Conservation (phyloP, 2,797 vertebrate genomes). For the Chlorospingus flavigularis region DNA sequence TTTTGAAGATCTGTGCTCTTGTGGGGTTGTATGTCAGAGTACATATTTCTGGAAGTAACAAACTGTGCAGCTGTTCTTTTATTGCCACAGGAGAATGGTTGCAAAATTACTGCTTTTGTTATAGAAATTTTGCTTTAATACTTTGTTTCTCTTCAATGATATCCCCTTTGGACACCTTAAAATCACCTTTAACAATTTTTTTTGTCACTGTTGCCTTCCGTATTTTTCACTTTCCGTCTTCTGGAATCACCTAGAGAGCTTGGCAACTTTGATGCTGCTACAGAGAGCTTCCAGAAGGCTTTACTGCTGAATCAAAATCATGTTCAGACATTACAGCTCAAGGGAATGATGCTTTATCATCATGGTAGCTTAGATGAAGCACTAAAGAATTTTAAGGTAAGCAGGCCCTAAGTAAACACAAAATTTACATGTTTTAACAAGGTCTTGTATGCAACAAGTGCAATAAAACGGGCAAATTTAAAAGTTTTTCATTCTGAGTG, state of each 20-base stretch:
- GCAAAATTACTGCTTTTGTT: background rate
- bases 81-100: background rate
- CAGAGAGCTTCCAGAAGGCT: conserved; percentile 96
- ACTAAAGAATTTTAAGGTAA: conserved; percentile 94
- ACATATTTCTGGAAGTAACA: background rate
- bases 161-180: background rate
- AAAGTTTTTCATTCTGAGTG: background rate
- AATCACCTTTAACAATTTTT: background rate
- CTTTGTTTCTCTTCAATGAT: background rate
- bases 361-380: conserved; percentile 94
- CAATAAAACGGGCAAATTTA: background rate
- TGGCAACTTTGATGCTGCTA: conserved; percentile 94
- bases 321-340: conserved; percentile 93
- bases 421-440: background rate
- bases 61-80: background rate
- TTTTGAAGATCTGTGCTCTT: background rate
- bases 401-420: background rate
- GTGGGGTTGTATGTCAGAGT: background rate
- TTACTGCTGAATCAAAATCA: conserved; percentile 96
- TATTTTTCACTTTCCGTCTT: background rate
- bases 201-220: background rate
- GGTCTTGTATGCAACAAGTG: background rate
- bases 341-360: conserved; percentile 98
- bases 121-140: background rate
- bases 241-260: conserved; percentile 82